These are phyloP conservation scores for Phrynosoma platyrhinos DNA, from an alignment of 2,113 vertebrate genomes.

Conservation along the genomic window DNA sequence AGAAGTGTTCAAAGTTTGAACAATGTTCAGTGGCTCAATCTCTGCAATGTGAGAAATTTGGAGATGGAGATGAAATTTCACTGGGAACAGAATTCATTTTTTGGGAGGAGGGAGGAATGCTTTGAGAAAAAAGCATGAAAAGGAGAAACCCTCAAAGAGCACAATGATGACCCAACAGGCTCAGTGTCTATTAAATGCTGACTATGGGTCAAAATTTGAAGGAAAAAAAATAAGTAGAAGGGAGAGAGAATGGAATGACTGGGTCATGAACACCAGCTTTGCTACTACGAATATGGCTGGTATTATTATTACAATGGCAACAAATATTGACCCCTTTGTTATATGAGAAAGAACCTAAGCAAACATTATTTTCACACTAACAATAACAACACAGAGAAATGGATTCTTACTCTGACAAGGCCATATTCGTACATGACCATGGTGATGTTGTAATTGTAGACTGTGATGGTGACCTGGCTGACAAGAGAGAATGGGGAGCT, in stretches of 20 bases:
- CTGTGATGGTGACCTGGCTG: slow-evolving; percentile 22
- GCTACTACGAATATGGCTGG: too few species aligned
- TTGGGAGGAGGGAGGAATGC: too few species aligned
- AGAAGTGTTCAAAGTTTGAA: too few species aligned
- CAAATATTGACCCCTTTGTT: background rate
- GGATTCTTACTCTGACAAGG: slow-evolving; percentile 72
- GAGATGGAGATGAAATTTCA: too few species aligned
- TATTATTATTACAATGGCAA: too few species aligned
- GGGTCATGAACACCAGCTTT: background rate
- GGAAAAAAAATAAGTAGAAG: background rate
- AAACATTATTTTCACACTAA: background rate
- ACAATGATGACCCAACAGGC: too few species aligned
- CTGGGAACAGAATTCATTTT: too few species aligned
- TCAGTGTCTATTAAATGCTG: background rate
- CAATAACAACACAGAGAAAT: background rate
- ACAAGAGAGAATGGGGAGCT: slow-evolving; percentile 34
- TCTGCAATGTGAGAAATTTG: too few species aligned
- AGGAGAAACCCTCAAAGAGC: too few species aligned
- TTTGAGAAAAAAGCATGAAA: too few species aligned
- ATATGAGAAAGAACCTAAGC: background rate
- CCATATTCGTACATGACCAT: slow-evolving; percentile 70
- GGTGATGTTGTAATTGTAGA: slow-evolving; percentile 63
- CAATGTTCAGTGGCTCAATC: too few species aligned
- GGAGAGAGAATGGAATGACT: background rate
- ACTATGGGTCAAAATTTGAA: background rate